These are phyloP conservation scores for Rhinoderma darwinii DNA, from an alignment of 2,113 vertebrate species.

Conservation along the genomic window DNA sequence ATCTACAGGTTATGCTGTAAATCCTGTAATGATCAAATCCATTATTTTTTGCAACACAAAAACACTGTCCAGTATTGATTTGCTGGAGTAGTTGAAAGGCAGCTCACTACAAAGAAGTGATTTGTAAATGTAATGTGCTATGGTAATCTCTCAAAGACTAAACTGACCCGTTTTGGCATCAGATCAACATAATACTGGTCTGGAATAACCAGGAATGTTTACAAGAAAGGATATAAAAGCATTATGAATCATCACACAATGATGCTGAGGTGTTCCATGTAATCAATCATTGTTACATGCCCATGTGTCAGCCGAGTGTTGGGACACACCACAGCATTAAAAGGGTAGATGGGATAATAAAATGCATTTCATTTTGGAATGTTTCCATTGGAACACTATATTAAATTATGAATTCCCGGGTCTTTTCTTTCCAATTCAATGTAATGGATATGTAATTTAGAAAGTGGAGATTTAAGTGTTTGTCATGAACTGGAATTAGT, in stretches of 20 bases:
- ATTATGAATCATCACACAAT: constrained; percentile 59
- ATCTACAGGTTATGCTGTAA: neutral
- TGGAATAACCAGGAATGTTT: constrained; percentile 56
- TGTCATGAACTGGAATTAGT: constrained; percentile 46
- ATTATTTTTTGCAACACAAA: constrained; percentile 1
- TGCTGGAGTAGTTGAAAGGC: constrained; percentile 20
- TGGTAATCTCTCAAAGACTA: constrained; percentile 57
- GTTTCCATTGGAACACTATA: constrained; percentile 36
- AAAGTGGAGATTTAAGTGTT: constrained; percentile 59
- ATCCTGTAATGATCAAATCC: constrained; percentile 24
- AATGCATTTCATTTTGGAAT: constrained; percentile 60
- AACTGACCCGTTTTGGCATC: constrained; percentile 50
- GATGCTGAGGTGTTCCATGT: constrained; percentile 60
- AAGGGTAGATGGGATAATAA: constrained; percentile 59
- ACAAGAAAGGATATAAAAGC: constrained; percentile 58
- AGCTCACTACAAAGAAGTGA: constrained; percentile 21
- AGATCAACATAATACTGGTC: constrained; percentile 57
- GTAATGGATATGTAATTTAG: constrained; percentile 51
- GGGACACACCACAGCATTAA: constrained; percentile 58
- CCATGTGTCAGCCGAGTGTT: constrained; percentile 57
- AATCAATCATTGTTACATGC: constrained; percentile 61
- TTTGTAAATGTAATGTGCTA: constrained; percentile 58
- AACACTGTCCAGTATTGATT: constrained; percentile 28
- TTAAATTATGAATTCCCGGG: constrained; percentile 34
- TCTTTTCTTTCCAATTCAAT: constrained; percentile 59